These are phyloP conservation scores for Arctia plantaginis DNA, from an alignment of 2,888 invertebrate genomes.

Conservation along the genomic window DNA sequence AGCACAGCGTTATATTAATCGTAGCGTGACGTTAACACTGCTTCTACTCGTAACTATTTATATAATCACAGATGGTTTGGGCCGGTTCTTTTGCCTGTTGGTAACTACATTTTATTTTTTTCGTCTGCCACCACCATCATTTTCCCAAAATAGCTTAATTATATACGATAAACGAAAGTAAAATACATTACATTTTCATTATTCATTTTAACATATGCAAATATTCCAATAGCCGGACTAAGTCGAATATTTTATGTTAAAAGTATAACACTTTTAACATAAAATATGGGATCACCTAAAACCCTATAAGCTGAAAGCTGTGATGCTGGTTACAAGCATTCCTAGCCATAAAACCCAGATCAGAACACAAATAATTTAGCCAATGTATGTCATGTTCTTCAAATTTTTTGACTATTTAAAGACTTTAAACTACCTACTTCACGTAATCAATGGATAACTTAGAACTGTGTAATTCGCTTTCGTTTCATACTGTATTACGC, in stretches of 20 bases:
- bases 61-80: constrained; percentile 27
- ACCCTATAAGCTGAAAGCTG: not conserved
- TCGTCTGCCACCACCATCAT: constrained; percentile 1
- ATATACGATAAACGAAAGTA: constrained; percentile 13
- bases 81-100: constrained; percentile 27
- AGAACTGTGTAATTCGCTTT: not conserved
- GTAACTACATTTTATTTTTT: constrained; percentile 20
- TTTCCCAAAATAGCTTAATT: constrained; percentile 3
- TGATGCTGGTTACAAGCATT: not conserved
- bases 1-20: constrained; percentile 28
- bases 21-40: constrained; percentile 27
- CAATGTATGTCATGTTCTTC: not conserved
- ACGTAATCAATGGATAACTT: not conserved
- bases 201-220: not conserved
- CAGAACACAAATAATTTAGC: not conserved
- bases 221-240: not conserved
- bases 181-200: not conserved
- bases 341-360: not conserved
- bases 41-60: constrained; percentile 29
- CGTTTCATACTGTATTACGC: not conserved
- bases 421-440: not conserved
- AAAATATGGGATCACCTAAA: not conserved
- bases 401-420: not conserved
- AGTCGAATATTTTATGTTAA: not conserved
- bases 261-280: not conserved